These are phyloP conservation scores for Nemapogon koenigi DNA, from an alignment of 2,888 invertebrate genomes.

Conservation along the genomic window DNA sequence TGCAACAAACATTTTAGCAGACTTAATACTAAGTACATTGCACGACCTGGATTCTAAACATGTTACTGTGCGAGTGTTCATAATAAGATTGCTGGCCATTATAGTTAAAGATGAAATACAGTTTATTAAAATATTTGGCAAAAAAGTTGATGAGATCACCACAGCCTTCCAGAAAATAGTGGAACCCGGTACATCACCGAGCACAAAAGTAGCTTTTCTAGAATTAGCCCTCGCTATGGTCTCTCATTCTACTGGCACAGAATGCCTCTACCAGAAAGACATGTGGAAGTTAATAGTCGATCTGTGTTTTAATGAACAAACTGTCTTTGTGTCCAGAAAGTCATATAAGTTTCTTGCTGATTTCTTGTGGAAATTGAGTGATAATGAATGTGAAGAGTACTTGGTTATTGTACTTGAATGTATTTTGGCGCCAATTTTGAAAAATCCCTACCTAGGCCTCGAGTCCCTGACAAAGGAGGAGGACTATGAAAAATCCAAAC, in stretches of 20 bases:
- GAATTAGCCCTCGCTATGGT: constrained; percentile 67
- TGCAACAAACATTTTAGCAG: too few relatives aligned
- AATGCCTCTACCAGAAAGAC: constrained; percentile 68
- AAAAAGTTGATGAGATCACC: constrained; percentile 29
- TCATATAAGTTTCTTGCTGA: constrained; percentile 69
- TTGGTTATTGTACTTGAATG: constrained; percentile 61
- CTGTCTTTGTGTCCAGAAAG: constrained; percentile 74
- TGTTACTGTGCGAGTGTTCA: constrained; percentile 61
- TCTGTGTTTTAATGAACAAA: constrained; percentile 70
- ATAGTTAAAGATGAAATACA: constrained; percentile 64
- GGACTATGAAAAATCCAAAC: constrained; percentile 54
- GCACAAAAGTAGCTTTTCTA: constrained; percentile 71
- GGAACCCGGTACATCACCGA: constrained; percentile 52
- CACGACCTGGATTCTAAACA: constrained; percentile 29
- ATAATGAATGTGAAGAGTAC: constrained; percentile 47
- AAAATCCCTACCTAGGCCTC: constrained; percentile 55
- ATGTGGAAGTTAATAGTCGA: constrained; percentile 71
- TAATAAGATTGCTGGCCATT: constrained; percentile 68
- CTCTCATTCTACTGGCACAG: constrained; percentile 68
- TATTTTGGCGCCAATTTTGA: constrained; percentile 65
- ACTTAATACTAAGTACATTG: constrained; percentile 31
- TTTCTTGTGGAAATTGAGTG: constrained; percentile 62
- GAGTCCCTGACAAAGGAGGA: constrained; percentile 52
- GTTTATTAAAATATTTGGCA: constrained; percentile 60
- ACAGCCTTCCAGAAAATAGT: constrained; percentile 32